Base-by-base conservation (phyloP, 53 echinoderm and acorn worm species). In the Patiria pectinifera region DNA sequence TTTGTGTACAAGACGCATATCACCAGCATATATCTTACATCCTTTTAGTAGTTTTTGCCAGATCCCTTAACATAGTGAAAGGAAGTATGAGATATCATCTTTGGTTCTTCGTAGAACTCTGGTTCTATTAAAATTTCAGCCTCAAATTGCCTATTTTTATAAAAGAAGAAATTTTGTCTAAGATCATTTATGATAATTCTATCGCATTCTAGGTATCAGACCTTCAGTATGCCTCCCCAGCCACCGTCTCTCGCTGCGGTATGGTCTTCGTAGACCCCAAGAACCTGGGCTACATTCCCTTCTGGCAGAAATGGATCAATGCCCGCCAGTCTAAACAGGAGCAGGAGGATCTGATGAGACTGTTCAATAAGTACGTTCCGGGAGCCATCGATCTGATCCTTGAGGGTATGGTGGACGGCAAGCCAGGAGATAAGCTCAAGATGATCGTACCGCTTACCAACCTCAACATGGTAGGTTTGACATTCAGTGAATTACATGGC, bases 231-330 rank as follows among this genome's bases (percentile, higher is more conserved):
- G 99, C 99, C 62, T 99, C 99, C 7, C 99, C 99, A 2, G 99
- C 99, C 72, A 99, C 99, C 10, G 99, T 99, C 80, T 99, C 99
- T 70, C 95, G 99, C 43, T 99, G 99, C 71, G 99, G 99, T 87
- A 99, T 99, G 99, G 99, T 99, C 61, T 99, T 94, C 48, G 99
- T 99, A 2, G 99, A 99, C 94, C 99, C 99, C 45, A 99, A 99
- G 97, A 99, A 99, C 92, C 93, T 99, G 13, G 99, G 99, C 45
- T 99, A 97, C 93, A 79, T 86, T 23, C 99, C 99, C 60, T 99
- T 91, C 96, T 99, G 99, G 99, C 92, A 97, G 91, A 95, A 95
- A 86, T 99, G 97, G 97, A 96, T 97, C 83, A 95, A 93, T 81
- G 85, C 78, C n/a, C 85, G 97, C 10, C 87, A 91, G 81, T 94